A percentile compares a stretch with the other conserved stretches of the same genome.
These are phyloP conservation scores for Spisula subtruncata DNA, from an alignment of 2,888 invertebrate species.

Conservation along the genomic window DNA sequence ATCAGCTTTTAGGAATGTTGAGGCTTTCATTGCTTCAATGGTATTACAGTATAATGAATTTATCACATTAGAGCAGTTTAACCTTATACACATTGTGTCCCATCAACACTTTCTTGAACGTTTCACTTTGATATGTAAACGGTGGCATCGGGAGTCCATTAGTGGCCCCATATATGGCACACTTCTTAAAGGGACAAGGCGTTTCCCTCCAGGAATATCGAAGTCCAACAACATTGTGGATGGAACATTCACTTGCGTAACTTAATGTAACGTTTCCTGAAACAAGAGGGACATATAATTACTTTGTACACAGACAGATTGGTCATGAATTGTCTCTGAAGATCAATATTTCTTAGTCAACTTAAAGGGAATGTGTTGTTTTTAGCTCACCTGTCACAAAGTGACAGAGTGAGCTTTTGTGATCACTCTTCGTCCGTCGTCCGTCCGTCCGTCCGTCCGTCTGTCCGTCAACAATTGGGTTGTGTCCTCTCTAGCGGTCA, in stretches of 20 bases:
- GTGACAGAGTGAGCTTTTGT: no score
- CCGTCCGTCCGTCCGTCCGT: no score
- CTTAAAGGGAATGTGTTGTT: no score
- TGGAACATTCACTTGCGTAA: constrained; percentile 51
- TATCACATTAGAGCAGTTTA: background rate
- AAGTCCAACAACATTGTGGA: constrained; percentile 56
- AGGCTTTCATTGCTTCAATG: no score
- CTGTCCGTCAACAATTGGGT: no score
- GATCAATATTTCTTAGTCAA: no score
- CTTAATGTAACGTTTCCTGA: constrained; percentile 56
- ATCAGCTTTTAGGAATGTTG: no score
- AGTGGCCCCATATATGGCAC: constrained; percentile 62
- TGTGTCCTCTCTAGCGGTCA: no score
- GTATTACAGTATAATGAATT: no score
- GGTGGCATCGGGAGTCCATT: constrained; percentile 65
- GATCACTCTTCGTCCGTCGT: no score
- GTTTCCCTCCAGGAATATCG: constrained; percentile 66
- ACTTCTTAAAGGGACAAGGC: constrained; percentile 64
- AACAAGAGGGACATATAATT: background rate
- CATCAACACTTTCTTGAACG: constrained; percentile 41
- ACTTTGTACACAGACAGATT: background rate
- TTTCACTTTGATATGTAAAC: constrained; percentile 56
- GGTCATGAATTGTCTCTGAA: no score
- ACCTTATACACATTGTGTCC: constrained; percentile 15
- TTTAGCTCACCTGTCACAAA: no score